Conservation (phyloP, 2,888 invertebrate genomes). For the Adela reaumurella region DNA sequence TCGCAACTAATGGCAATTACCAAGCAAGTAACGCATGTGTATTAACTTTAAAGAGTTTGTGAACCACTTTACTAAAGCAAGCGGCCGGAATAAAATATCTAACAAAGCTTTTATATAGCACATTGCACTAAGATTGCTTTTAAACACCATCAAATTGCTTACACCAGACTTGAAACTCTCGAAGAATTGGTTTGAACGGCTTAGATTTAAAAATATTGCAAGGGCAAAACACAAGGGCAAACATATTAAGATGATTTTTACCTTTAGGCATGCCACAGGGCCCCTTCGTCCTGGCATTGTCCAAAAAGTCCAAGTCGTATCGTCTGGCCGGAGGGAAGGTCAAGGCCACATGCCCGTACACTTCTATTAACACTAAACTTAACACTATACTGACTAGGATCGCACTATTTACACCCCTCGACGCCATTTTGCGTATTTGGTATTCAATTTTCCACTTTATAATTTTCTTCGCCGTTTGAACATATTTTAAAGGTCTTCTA, state of each 20-base stretch:
- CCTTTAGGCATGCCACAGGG: conserved; percentile 97
- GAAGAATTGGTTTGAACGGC: too few species aligned
- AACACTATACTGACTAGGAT: conserved; percentile 24
- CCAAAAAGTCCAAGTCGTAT: conserved; percentile 89
- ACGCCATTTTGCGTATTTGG: conserved; percentile 19
- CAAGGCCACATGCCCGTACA: conserved; percentile 72
- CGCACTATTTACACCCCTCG: conserved; percentile 17
- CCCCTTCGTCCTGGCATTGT: conserved; percentile 81
- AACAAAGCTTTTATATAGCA: too few species aligned
- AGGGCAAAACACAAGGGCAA: too few species aligned
- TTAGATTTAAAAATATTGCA: too few species aligned
- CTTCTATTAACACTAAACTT: conserved; percentile 20
- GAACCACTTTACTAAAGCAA: too few species aligned
- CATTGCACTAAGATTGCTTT: too few species aligned
- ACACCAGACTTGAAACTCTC: too few species aligned
- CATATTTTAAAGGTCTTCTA: neutral
- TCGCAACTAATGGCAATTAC: too few species aligned
- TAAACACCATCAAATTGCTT: too few species aligned
- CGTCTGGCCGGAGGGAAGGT: conserved; percentile 87
- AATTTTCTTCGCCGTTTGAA: conserved; percentile 8
- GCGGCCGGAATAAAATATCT: too few species aligned
- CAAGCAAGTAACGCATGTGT: too few species aligned
- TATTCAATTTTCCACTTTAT: conserved; percentile 15
- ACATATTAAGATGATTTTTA: conserved; percentile 31
- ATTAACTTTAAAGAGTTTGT: too few species aligned